Percentiles rank a stretch among this genome's conserved stretches.
Conservation (phyloP, 2,113 vertebrate genomes). For the Okapia johnstoni region DNA sequence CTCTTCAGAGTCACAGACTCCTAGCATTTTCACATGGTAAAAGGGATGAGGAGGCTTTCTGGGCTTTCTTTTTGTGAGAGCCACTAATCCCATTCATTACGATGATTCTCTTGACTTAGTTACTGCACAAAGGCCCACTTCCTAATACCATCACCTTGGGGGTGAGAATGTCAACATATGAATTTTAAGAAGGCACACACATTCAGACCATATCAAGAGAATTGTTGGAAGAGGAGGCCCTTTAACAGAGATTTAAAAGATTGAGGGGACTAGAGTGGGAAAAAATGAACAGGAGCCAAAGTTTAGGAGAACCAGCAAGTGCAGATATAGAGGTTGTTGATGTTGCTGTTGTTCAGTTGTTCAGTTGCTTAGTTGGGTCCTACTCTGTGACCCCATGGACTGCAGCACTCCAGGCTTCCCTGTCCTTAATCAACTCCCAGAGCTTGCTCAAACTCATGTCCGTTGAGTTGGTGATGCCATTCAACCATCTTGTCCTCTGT, state of each 20-base stretch:
- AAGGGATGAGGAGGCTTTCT: neutral
- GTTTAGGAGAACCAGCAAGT: neutral
- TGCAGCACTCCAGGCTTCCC: neutral
- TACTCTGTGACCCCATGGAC: neutral
- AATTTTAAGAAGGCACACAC: neutral
- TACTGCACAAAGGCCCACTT: neutral
- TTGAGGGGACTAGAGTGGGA: neutral
- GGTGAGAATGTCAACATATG: neutral
- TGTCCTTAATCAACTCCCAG: neutral
- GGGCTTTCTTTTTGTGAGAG: neutral
- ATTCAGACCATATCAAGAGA: neutral
- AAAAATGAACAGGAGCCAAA: neutral
- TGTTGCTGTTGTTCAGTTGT: neutral
- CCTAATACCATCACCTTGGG: neutral
- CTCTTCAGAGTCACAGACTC: neutral
- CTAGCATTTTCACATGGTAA: neutral
- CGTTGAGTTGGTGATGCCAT: neutral
- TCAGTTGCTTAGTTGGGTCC: neutral
- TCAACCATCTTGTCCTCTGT: neutral
- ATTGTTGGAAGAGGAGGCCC: neutral
- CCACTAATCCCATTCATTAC: neutral
- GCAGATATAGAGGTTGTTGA: neutral
- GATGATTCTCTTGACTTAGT: neutral
- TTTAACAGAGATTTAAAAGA: neutral
- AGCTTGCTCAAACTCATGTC: neutral